Evolutionary conservation across 2,113 vertebrate species (phyloP).

Genomic region (Tonatia bakeri): DNA sequence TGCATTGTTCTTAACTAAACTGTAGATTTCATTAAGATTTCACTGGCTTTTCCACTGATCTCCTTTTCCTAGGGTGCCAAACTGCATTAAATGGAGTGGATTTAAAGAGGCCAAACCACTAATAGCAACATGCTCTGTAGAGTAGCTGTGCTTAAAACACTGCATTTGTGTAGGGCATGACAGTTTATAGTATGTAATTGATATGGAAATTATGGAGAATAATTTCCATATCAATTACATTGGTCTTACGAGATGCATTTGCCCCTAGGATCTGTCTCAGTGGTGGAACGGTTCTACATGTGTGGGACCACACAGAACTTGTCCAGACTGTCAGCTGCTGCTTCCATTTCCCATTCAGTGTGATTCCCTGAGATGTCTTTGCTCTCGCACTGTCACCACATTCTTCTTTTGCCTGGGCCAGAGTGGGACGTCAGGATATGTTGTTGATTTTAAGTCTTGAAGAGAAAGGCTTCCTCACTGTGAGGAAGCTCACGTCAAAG

Average conservation of each 20-base stretch:
- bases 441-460: neutral
- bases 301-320: neutral
- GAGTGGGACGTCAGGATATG: neutral
- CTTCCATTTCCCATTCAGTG: neutral
- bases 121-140: neutral
- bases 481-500: neutral
- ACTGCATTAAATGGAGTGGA: neutral
- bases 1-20: neutral
- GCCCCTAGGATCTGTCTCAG: neutral
- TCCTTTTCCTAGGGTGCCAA: neutral
- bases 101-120: neutral
- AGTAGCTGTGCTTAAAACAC: neutral
- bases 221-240: too few species aligned
- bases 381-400: neutral
- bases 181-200: neutral
- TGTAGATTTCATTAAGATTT: neutral
- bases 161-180: neutral
- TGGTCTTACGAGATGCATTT: neutral
- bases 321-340: neutral
- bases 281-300: neutral
- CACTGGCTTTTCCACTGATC: neutral
- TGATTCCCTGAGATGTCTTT: neutral
- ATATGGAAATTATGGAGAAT: neutral
- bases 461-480: neutral
- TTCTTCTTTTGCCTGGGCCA: neutral